A percentile compares a stretch with the other conserved stretches of the same genome.
phyloP scores from a whole-genome alignment of 2,797 vertebrate species.

The Anguilla megastoma region DNA sequence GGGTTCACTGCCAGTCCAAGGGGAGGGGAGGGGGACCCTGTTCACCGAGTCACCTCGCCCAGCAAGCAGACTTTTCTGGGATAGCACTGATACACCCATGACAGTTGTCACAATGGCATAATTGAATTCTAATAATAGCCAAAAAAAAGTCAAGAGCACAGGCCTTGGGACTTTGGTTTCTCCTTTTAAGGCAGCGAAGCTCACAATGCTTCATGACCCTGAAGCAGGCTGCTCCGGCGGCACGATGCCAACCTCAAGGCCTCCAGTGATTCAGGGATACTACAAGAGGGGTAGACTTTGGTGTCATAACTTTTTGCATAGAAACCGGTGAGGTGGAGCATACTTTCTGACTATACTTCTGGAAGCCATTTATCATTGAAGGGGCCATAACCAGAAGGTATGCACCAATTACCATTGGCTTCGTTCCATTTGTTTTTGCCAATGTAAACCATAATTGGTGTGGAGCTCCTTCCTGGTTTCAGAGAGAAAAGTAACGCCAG shows the following conservation, averaged over 20 bases:
- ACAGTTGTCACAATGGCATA: constrained; percentile 18
- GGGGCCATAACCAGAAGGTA: too few relatives aligned
- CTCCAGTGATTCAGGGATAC: too few relatives aligned
- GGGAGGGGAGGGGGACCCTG: background rate
- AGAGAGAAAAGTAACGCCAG: too few relatives aligned
- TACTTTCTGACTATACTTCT: too few relatives aligned
- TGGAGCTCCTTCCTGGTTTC: too few relatives aligned
- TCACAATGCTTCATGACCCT: background rate
- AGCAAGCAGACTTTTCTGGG: constrained; percentile 30
- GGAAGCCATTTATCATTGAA: too few relatives aligned
- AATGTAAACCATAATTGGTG: too few relatives aligned
- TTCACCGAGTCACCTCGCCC: constrained; percentile 32
- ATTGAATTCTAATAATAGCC: background rate
- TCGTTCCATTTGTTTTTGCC: too few relatives aligned
- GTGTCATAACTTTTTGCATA: too few relatives aligned
- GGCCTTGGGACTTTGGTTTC: background rate
- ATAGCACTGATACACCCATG: constrained; percentile 31
- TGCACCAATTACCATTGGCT: too few relatives aligned
- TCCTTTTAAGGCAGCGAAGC: background rate
- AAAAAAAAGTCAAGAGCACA: background rate
- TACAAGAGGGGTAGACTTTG: too few relatives aligned
- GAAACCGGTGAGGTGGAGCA: too few relatives aligned
- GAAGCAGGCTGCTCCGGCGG: background rate
- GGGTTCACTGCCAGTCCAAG: constrained; percentile 17
- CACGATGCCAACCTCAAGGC: background rate